phyloP scores from a whole-genome alignment of 2,797 vertebrate species.

The Novumbra hubbsi region DNA sequence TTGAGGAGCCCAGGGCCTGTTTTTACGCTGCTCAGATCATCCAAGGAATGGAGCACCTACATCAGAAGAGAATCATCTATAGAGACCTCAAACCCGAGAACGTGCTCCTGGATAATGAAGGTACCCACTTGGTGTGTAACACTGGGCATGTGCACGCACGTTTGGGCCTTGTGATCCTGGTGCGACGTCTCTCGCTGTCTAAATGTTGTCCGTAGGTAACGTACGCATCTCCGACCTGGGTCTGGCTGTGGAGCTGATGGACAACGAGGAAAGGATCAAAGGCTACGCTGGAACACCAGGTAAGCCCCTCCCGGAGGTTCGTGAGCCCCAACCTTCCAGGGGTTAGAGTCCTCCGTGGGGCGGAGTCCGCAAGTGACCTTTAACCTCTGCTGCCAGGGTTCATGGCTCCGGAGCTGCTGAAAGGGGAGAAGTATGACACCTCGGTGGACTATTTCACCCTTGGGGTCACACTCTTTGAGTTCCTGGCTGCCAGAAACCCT shows the following conservation, averaged over 20 bases:
- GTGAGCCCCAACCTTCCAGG: neutral
- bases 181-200: neutral
- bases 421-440: slow-evolving; percentile 82
- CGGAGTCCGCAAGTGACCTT: neutral
- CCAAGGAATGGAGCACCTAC: slow-evolving; percentile 72
- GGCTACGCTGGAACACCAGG: slow-evolving; percentile 79
- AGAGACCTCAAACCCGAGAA: slow-evolving; percentile 94
- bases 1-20: slow-evolving; percentile 76
- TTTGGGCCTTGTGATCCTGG: neutral
- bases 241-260: slow-evolving; percentile 79
- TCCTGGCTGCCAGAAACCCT: slow-evolving; percentile 87
- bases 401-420: slow-evolving; percentile 90
- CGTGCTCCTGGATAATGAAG: slow-evolving; percentile 86
- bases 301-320: slow-evolving; percentile 37
- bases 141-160: neutral
- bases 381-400: slow-evolving; percentile 74
- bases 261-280: slow-evolving; percentile 74
- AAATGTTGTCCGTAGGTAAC: slow-evolving; percentile 65
- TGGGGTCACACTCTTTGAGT: slow-evolving; percentile 90
- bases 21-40: slow-evolving; percentile 87
- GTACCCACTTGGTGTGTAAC: slow-evolving; percentile 53
- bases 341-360: neutral
- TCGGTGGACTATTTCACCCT: slow-evolving; percentile 90
- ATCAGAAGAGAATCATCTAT: slow-evolving; percentile 86
- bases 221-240: slow-evolving; percentile 86